These are phyloP conservation scores for Dolomedes plantarius DNA, from an alignment of 2,888 invertebrate genomes.

Conservation along the genomic window DNA sequence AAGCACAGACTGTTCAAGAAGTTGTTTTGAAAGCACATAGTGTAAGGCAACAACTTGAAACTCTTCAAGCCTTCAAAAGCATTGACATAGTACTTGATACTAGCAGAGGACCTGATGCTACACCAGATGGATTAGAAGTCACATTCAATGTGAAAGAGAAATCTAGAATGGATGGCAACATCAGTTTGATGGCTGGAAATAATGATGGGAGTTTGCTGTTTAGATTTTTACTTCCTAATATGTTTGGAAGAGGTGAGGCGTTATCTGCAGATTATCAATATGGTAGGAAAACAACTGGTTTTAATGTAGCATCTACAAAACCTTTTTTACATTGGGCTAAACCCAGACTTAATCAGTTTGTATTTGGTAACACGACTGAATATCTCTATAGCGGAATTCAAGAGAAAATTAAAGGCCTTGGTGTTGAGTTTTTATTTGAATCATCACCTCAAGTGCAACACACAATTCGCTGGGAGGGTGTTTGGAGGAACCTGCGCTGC, in stretches of 20 bases:
- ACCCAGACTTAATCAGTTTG: constrained; percentile 81
- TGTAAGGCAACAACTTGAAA: constrained; percentile 85
- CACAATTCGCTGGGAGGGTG: constrained; percentile 90
- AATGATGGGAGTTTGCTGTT: constrained; percentile 89
- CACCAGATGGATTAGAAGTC: constrained; percentile 87
- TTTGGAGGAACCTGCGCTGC: constrained; percentile 86
- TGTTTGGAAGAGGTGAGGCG: constrained; percentile 89
- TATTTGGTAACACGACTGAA: constrained; percentile 87
- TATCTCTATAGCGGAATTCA: constrained; percentile 90
- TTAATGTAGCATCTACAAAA: constrained; percentile 87
- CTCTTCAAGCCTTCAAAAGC: constrained; percentile 91
- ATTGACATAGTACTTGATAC: constrained; percentile 92
- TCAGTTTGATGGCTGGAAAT: constrained; percentile 91
- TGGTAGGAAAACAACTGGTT: constrained; percentile 88
- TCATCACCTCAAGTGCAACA: constrained; percentile 82
- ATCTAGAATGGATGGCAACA: constrained; percentile 87
- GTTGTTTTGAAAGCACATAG: constrained; percentile 81
- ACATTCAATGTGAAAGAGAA: constrained; percentile 91
- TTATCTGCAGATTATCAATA: constrained; percentile 89
- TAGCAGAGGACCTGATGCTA: constrained; percentile 85
- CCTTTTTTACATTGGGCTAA: constrained; percentile 81
- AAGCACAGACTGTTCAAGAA: constrained; percentile 90
- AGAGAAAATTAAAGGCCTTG: constrained; percentile 85
- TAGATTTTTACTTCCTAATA: constrained; percentile 87
- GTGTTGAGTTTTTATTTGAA: constrained; percentile 82